These are phyloP conservation scores for Macheiramphus alcinus DNA, from an alignment of 2,113 vertebrate genomes.

Conservation along the genomic window DNA sequence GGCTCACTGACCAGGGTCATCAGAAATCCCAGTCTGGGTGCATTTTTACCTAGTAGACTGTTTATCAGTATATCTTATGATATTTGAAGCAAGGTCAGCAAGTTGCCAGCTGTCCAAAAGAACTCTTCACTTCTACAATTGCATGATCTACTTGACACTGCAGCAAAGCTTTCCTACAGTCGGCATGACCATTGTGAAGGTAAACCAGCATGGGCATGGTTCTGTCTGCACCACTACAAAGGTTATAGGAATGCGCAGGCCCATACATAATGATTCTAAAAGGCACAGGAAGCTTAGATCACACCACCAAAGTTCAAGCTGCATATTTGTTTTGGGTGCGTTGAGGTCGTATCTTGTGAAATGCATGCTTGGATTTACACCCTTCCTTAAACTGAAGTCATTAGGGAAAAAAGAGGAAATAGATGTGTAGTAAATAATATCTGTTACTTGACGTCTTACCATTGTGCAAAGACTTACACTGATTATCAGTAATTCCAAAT, in stretches of 20 bases:
- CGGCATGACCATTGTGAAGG: not conserved
- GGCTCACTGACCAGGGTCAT: not conserved
- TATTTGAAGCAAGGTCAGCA: not conserved
- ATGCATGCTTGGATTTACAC: not conserved
- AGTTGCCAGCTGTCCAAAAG: not conserved
- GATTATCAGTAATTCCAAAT: not conserved
- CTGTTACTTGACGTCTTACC: not conserved
- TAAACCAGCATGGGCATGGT: not conserved
- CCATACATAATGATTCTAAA: not conserved
- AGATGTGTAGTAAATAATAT: not conserved
- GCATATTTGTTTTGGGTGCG: not conserved
- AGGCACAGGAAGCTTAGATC: not conserved
- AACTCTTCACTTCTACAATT: not conserved
- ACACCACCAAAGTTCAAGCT: not conserved
- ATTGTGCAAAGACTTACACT: not conserved
- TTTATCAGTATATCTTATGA: not conserved
- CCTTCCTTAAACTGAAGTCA: not conserved
- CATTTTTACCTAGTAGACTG: not conserved
- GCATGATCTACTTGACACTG: accelerated
- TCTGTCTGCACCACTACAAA: not conserved
- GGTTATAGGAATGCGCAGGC: not conserved
- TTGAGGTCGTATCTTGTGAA: not conserved
- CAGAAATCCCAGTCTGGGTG: not conserved
- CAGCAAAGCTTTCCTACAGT: not conserved
- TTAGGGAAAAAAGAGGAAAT: not conserved